Percentiles rank a stretch among this genome's conserved stretches.
phyloP scores from a whole-genome alignment of 2,113 vertebrate species.

The Zosterops pallidus region DNA sequence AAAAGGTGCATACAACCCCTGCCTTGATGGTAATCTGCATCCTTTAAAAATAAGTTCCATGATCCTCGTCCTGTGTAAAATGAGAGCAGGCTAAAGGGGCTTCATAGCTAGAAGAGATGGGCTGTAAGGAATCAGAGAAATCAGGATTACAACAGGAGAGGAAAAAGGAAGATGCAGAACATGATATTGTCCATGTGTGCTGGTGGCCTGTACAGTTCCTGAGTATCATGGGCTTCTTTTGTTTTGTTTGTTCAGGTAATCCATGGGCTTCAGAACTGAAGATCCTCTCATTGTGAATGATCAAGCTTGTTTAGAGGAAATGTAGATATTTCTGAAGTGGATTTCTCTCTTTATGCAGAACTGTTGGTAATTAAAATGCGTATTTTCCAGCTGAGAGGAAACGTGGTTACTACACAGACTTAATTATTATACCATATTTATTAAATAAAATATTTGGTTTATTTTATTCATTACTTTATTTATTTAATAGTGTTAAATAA shows the following conservation, averaged over 20 bases:
- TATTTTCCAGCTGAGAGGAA: not conserved
- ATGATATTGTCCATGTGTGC: fast-evolving
- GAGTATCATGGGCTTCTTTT: not conserved
- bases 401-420: not conserved
- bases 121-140: not conserved
- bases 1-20: not conserved
- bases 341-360: not conserved
- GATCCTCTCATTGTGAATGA: not conserved
- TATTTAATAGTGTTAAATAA: not conserved
- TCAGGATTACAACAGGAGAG: not conserved
- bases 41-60: not conserved
- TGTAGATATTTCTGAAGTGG: not conserved
- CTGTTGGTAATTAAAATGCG: not conserved
- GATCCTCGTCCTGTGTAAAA: not conserved
- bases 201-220: not conserved
- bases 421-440: not conserved
- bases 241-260: not conserved
- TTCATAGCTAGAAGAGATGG: not conserved
- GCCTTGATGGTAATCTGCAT: not conserved
- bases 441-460: not conserved
- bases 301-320: not conserved
- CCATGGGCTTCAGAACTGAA: not conserved
- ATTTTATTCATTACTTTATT: not conserved
- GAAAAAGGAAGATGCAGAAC: not conserved
- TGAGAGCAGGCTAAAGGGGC: not conserved